Conservation (phyloP, 2,888 invertebrate genomes). For the Microctonus aethiopoides region DNA sequence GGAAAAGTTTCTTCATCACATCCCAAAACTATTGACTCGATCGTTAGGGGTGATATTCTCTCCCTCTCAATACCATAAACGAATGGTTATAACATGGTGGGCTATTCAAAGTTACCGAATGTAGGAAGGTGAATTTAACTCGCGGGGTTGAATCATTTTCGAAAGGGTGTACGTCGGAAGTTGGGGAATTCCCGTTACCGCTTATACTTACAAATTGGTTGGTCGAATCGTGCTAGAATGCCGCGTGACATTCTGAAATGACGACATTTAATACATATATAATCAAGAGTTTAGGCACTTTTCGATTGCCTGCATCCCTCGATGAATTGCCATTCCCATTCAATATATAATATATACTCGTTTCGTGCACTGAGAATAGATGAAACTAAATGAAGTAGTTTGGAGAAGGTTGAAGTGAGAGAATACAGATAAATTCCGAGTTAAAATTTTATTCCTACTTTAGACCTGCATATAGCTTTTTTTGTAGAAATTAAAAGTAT, state of each 20-base stretch:
- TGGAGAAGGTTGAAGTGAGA: neutral
- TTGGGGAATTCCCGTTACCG: no score
- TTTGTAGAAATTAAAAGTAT: no score
- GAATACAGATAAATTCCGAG: no score
- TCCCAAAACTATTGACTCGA: slow-evolving; percentile 4
- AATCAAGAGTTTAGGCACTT: slow-evolving; percentile 17
- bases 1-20: slow-evolving; percentile 22
- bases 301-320: slow-evolving; percentile 29
- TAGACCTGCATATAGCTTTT: no score
- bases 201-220: slow-evolving; percentile 10
- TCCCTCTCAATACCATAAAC: neutral
- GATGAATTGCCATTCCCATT: slow-evolving; percentile 17
- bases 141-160: slow-evolving; percentile 13
- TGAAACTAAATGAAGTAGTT: neutral
- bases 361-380: neutral
- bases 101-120: slow-evolving; percentile 27
- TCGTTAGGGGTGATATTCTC: slow-evolving; percentile 29
- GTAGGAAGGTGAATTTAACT: neutral
- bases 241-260: neutral
- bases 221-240: neutral
- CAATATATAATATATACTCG: neutral
- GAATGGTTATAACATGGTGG: neutral
- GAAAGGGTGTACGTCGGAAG: no score
- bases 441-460: no score
- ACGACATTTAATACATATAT: slow-evolving; percentile 34